phyloP scores from a whole-genome alignment of 1,140 invertebrate species.

The Philopotamus ludificatus region DNA sequence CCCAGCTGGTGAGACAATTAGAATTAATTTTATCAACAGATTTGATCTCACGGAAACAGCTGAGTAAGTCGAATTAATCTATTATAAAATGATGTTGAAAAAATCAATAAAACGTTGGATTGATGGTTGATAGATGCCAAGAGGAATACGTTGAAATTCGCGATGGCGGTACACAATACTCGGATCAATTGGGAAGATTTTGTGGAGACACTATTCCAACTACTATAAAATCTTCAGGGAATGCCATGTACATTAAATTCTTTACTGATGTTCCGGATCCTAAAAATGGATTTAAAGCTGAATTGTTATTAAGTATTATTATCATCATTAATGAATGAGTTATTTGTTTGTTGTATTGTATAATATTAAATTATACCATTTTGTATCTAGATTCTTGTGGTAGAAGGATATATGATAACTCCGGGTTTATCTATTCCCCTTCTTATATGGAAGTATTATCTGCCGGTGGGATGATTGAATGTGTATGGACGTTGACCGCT shows the following conservation, averaged over 20 bases:
- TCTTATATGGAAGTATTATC: slow-evolving; percentile 56
- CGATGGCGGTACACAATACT: slow-evolving; percentile 71
- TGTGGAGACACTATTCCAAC: slow-evolving; percentile 63
- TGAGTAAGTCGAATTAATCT: no score
- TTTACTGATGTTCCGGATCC: slow-evolving; percentile 68
- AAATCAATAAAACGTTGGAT: no score
- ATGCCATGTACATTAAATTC: slow-evolving; percentile 71
- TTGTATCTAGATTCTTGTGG: slow-evolving; percentile 46
- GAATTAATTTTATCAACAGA: slow-evolving; percentile 70
- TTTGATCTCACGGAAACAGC: slow-evolving; percentile 65
- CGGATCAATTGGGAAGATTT: slow-evolving; percentile 62
- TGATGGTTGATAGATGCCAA: slow-evolving; percentile 62
- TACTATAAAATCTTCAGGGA: slow-evolving; percentile 63
- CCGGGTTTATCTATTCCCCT: slow-evolving; percentile 58
- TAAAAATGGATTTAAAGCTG: slow-evolving; percentile 77
- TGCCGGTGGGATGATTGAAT: slow-evolving; percentile 57
- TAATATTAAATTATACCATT: background rate
- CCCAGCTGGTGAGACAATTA: slow-evolving; percentile 66
- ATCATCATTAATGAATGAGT: no score
- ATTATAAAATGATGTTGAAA: no score
- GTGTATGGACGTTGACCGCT: slow-evolving; percentile 62
- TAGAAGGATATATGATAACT: slow-evolving; percentile 56
- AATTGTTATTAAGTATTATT: slow-evolving; percentile 65
- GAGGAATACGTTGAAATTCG: slow-evolving; percentile 72
- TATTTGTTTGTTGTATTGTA: no score